Evolutionary conservation across 2,113 vertebrate species (phyloP).

Genomic region (Mus spicilegus): DNA sequence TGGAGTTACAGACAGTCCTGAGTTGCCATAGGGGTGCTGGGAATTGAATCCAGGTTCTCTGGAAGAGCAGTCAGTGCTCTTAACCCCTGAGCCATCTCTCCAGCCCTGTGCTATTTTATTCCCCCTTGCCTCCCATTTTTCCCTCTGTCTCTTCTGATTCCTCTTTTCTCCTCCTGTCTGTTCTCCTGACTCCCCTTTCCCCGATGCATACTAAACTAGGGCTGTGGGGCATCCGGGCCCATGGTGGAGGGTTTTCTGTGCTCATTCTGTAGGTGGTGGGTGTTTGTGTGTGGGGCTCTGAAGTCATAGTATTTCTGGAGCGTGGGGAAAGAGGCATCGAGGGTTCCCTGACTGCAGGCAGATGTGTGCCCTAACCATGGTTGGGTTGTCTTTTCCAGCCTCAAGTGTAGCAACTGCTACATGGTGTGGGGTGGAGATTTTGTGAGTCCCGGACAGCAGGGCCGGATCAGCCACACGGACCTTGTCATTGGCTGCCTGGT

Average conservation of each 20-base stretch:
- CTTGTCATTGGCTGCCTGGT: slow-evolving; percentile 95
- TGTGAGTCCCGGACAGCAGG: slow-evolving; percentile 91
- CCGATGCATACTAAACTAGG: neutral
- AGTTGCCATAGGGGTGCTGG: too few relatives aligned
- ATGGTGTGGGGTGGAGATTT: slow-evolving; percentile 98
- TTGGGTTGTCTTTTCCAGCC: slow-evolving; percentile 81
- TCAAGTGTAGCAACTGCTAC: slow-evolving; percentile 97
- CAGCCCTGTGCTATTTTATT: neutral
- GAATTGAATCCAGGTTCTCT: too few relatives aligned
- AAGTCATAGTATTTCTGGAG: neutral
- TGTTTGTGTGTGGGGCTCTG: neutral
- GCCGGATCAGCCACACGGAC: slow-evolving; percentile 93
- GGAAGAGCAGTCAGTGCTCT: too few relatives aligned
- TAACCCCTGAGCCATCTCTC: too few relatives aligned
- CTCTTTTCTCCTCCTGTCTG: neutral
- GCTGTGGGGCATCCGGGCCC: neutral
- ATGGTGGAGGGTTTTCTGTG: neutral
- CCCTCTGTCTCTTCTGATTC: neutral
- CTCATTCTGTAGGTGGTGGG: neutral
- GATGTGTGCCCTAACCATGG: fast-evolving
- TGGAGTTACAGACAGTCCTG: too few relatives aligned
- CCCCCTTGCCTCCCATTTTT: neutral
- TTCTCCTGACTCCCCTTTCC: neutral
- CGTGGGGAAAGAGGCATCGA: neutral
- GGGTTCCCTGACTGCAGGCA: neutral